phyloP scores from a whole-genome alignment of 2,113 vertebrate species.

The Siniperca knerii region DNA sequence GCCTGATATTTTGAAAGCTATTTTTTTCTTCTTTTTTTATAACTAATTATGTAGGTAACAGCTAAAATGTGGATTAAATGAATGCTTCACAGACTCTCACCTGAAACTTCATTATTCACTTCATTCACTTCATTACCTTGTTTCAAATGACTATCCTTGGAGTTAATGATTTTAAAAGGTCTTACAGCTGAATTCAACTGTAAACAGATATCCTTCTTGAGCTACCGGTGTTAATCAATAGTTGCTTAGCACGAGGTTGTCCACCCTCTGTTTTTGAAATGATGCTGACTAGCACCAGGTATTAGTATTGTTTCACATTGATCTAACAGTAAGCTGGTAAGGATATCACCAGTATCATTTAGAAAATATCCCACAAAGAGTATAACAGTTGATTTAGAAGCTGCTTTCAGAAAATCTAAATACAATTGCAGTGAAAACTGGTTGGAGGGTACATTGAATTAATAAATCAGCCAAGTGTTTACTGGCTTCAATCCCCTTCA shows the following conservation, averaged over 20 bases:
- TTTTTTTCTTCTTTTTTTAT: background rate
- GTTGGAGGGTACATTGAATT: background rate
- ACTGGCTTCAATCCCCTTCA: slow-evolving; percentile 9
- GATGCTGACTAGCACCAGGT: background rate
- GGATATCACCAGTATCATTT: background rate
- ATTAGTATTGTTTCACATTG: background rate
- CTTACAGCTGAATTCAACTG: background rate
- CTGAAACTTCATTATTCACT: slow-evolving; percentile 2
- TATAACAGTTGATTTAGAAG: background rate
- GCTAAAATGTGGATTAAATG: background rate
- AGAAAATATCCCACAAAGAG: background rate
- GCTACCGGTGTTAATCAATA: background rate
- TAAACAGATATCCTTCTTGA: background rate
- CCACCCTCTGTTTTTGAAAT: background rate
- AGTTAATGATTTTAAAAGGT: slow-evolving; percentile 2
- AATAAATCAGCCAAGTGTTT: slow-evolving; percentile 6
- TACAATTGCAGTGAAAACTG: background rate
- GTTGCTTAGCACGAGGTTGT: background rate
- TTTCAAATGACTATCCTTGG: background rate
- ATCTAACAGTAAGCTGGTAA: background rate
- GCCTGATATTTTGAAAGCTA: background rate
- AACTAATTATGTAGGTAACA: background rate
- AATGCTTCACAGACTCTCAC: background rate
- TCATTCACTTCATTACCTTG: slow-evolving; percentile 9
- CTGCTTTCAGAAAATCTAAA: background rate